phyloP scores from a whole-genome alignment of 92 coral and sea anemone genomes.

The Plumapathes pennacea region DNA sequence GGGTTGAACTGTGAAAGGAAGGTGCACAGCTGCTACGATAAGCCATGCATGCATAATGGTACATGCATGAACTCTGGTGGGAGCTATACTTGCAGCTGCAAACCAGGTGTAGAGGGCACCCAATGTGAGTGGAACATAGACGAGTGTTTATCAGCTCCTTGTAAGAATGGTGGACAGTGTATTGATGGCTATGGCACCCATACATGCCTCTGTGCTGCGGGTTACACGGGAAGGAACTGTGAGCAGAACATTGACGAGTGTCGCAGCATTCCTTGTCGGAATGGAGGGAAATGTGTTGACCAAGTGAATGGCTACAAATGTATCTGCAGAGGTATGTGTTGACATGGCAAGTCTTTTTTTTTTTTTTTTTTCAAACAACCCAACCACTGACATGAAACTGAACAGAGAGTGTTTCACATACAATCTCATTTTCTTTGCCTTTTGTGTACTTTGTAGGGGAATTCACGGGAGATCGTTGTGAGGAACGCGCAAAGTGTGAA shows the following conservation, averaged over 20 bases:
- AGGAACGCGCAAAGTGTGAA: too few species aligned
- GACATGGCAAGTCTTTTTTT: not conserved
- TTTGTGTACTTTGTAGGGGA: too few species aligned
- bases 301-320: constrained; percentile 69
- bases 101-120: constrained; percentile 72
- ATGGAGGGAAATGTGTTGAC: constrained; percentile 75
- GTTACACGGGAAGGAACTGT: constrained; percentile 74
- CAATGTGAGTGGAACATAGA: constrained; percentile 84
- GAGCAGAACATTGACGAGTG: constrained; percentile 65
- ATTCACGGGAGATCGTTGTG: too few species aligned
- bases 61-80: constrained; percentile 41
- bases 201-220: constrained; percentile 73
- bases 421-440: too few species aligned
- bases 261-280: constrained; percentile 53
- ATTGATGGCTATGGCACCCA: constrained; percentile 70
- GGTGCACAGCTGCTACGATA: constrained; percentile 62
- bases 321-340: constrained; percentile 66
- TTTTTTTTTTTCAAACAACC: not conserved
- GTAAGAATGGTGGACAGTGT: constrained; percentile 81
- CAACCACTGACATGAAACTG: too few species aligned
- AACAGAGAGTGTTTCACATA: too few species aligned
- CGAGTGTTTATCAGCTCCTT: constrained; percentile 74
- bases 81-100: constrained; percentile 65
- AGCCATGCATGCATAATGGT: constrained; percentile 85
- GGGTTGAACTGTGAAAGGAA: constrained; percentile 79